These are phyloP conservation scores for Barypeithes pellucidus DNA, from an alignment of 2,888 invertebrate species.

Conservation along the genomic window DNA sequence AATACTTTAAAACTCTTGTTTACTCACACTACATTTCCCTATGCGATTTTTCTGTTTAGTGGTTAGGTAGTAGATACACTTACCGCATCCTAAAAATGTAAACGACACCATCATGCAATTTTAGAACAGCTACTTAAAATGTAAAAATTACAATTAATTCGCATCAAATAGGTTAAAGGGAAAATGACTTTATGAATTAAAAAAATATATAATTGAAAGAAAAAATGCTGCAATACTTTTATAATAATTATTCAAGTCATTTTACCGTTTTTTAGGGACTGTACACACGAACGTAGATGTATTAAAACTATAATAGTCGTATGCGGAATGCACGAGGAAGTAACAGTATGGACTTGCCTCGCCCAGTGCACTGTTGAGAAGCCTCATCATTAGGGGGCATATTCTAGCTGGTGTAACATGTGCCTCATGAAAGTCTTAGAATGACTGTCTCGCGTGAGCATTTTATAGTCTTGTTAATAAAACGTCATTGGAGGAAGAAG, in stretches of 20 bases:
- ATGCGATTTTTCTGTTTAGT: constrained; percentile 51
- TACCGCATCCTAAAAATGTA: constrained; percentile 72
- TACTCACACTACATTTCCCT: constrained; percentile 48
- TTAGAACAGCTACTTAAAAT: constrained; percentile 44
- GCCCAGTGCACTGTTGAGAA: too few relatives aligned
- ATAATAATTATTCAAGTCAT: background rate
- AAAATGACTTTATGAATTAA: constrained; percentile 5
- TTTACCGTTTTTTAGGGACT: background rate
- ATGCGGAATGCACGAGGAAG: too few relatives aligned
- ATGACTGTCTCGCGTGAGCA: too few relatives aligned
- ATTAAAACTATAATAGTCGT: too few relatives aligned
- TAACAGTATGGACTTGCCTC: too few relatives aligned
- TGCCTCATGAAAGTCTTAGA: too few relatives aligned
- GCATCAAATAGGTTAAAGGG: background rate
- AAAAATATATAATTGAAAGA: too few relatives aligned
- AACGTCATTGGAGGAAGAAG: too few relatives aligned
- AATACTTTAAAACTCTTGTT: constrained; percentile 45
- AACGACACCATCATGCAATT: constrained; percentile 69
- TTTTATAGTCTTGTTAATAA: too few relatives aligned
- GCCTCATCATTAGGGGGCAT: too few relatives aligned
- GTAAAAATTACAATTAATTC: constrained; percentile 16
- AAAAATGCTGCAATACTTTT: background rate
- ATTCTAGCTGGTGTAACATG: too few relatives aligned
- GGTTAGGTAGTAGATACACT: constrained; percentile 63
- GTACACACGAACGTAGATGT: too few relatives aligned